These are phyloP conservation scores for Teleiodes luculella DNA, from an alignment of 2,888 invertebrate genomes.

Conservation along the genomic window DNA sequence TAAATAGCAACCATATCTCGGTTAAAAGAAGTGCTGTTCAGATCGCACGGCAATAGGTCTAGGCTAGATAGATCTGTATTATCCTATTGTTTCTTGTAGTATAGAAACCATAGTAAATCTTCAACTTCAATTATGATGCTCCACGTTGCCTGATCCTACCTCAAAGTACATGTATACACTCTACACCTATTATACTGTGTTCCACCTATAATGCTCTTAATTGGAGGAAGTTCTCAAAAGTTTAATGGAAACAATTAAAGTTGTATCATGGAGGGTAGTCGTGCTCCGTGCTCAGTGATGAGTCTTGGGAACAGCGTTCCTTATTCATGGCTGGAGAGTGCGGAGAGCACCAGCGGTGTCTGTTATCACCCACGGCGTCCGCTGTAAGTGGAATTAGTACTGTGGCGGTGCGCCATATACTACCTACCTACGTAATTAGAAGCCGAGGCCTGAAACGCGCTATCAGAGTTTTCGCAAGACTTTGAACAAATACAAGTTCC, in stretches of 20 bases:
- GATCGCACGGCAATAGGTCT: no score
- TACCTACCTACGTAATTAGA: no score
- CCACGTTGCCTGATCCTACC: slow-evolving; percentile 14
- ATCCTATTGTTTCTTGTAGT: no score
- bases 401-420: slow-evolving; percentile 31
- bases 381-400: slow-evolving; percentile 36
- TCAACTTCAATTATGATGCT: background rate
- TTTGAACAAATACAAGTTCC: no score
- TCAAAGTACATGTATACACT: slow-evolving; percentile 48
- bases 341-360: background rate
- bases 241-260: slow-evolving; percentile 60
- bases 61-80: no score
- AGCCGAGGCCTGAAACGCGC: no score
- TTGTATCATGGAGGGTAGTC: slow-evolving; percentile 42
- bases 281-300: slow-evolving; percentile 37
- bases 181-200: slow-evolving; percentile 72
- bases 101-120: no score
- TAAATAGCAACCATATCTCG: no score
- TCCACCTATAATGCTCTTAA: slow-evolving; percentile 54
- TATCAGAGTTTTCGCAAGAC: no score
- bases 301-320: slow-evolving; percentile 51
- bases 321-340: slow-evolving; percentile 42
- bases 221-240: slow-evolving; percentile 39
- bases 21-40: no score
- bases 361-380: slow-evolving; percentile 15